phyloP scores from a whole-genome alignment of 2,888 invertebrate genomes.

The Lordiphosa andalusiaca region DNA sequence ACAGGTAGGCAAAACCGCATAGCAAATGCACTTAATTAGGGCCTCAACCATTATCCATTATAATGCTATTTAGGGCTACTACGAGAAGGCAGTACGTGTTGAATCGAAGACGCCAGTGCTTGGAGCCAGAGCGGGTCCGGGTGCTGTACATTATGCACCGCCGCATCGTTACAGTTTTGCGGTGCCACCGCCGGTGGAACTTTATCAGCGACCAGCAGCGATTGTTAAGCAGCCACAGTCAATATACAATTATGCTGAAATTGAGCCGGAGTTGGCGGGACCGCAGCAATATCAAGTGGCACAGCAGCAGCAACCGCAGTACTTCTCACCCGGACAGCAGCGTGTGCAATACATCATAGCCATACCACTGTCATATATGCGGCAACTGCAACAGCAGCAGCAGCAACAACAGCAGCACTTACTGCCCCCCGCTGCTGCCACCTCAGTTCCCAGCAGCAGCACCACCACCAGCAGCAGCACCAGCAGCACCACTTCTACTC shows the following conservation, averaged over 20 bases:
- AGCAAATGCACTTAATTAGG: conserved; percentile 39
- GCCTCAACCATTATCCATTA: no score
- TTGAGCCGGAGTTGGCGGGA: conserved; percentile 33
- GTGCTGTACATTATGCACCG: conserved; percentile 4
- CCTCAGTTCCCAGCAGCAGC: conserved; percentile 4
- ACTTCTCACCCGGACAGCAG: conserved; percentile 39
- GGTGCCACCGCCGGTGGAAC: conserved; percentile 57
- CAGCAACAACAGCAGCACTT: conserved; percentile 14
- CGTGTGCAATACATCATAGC: conserved; percentile 77
- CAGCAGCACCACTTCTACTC: conserved; percentile 15
- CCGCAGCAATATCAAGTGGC: conserved; percentile 15
- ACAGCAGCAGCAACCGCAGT: conserved; percentile 21
- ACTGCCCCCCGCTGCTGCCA: background rate
- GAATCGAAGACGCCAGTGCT: no score
- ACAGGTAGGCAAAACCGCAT: conserved; percentile 36
- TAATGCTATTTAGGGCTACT: conserved; percentile 38
- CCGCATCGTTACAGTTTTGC: conserved; percentile 56
- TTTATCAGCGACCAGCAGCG: conserved; percentile 44
- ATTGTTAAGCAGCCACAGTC: conserved; percentile 28
- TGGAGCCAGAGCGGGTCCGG: background rate
- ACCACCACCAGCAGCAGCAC: conserved; percentile 1
- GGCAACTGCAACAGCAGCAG: conserved; percentile 72
- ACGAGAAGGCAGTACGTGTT: conserved; percentile 37
- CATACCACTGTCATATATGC: conserved; percentile 73
- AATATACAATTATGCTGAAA: conserved; percentile 48